Evolutionary conservation across 1,140 invertebrate genomes (phyloP).

Genomic region (Galleria mellonella): DNA sequence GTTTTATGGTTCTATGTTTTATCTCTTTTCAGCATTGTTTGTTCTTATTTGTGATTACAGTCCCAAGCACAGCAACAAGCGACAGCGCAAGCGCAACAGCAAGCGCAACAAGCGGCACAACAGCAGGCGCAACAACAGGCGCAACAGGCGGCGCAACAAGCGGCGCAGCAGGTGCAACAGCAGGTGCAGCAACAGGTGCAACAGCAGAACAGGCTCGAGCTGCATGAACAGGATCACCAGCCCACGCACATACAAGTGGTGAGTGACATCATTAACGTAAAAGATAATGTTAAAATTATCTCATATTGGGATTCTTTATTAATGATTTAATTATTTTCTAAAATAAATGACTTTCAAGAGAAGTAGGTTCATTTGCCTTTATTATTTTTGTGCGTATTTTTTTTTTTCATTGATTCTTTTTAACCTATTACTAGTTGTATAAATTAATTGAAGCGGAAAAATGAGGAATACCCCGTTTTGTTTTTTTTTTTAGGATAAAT

Average conservation of each 20-base stretch:
- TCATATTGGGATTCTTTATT: background rate
- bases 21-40: background rate
- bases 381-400: too few species aligned
- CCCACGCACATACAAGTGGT: constrained; percentile 62
- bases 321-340: too few species aligned
- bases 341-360: too few species aligned
- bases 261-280: constrained; percentile 9
- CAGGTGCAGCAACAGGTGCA: constrained; percentile 43
- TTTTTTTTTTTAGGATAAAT: too few species aligned
- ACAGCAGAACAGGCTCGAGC: constrained; percentile 38
- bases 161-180: constrained; percentile 40
- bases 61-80: constrained; percentile 46
- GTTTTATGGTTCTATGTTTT: too few species aligned
- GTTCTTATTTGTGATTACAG: constrained; percentile 9
- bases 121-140: constrained; percentile 34
- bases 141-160: constrained; percentile 43
- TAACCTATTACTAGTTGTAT: too few species aligned
- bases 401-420: too few species aligned
- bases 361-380: too few species aligned
- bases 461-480: too few species aligned
- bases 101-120: constrained; percentile 17
- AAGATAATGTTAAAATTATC: too few species aligned
- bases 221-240: constrained; percentile 43
- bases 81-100: constrained; percentile 33
- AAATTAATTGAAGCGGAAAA: too few species aligned